Conservation (phyloP, 2,113 vertebrate genomes). For the Glaucomys volans region DNA sequence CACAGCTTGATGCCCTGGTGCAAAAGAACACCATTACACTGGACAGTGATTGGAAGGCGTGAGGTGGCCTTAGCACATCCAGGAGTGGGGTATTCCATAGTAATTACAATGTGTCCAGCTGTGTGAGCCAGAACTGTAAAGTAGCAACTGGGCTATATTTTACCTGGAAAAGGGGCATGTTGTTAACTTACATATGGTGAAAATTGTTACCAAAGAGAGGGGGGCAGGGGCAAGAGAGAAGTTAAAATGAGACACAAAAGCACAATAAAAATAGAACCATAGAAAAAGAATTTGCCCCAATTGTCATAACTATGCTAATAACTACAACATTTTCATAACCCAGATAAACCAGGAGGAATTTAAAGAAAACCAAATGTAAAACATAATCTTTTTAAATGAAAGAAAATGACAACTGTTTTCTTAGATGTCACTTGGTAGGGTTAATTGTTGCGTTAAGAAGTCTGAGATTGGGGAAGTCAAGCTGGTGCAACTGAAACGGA, state of each 20-base stretch:
- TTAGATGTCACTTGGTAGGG: constrained; percentile 82
- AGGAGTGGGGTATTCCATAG: constrained; percentile 73
- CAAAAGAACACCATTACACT: constrained; percentile 83
- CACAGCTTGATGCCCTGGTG: constrained; percentile 86
- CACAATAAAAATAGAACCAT: constrained; percentile 23
- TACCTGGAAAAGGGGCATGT: constrained; percentile 73
- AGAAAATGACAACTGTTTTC: constrained; percentile 42
- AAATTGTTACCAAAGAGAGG: constrained; percentile 76
- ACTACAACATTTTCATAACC: constrained; percentile 61
- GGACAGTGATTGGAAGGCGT: constrained; percentile 81
- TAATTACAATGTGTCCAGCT: constrained; percentile 86
- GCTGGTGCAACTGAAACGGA: neutral
- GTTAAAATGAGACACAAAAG: constrained; percentile 53
- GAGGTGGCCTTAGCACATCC: constrained; percentile 75
- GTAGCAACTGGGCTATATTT: constrained; percentile 75
- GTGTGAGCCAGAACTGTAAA: constrained; percentile 80
- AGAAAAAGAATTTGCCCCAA: constrained; percentile 43
- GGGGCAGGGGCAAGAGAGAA: constrained; percentile 64
- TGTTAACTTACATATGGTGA: constrained; percentile 85
- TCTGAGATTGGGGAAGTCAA: constrained; percentile 20
- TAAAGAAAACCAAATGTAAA: constrained; percentile 40
- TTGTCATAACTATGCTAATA: constrained; percentile 65
- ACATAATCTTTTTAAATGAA: neutral
- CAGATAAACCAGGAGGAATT: neutral
- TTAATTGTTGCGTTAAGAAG: constrained; percentile 69